phyloP scores from a whole-genome alignment of 2,797 vertebrate species.

The Crocidura indochinensis region DNA sequence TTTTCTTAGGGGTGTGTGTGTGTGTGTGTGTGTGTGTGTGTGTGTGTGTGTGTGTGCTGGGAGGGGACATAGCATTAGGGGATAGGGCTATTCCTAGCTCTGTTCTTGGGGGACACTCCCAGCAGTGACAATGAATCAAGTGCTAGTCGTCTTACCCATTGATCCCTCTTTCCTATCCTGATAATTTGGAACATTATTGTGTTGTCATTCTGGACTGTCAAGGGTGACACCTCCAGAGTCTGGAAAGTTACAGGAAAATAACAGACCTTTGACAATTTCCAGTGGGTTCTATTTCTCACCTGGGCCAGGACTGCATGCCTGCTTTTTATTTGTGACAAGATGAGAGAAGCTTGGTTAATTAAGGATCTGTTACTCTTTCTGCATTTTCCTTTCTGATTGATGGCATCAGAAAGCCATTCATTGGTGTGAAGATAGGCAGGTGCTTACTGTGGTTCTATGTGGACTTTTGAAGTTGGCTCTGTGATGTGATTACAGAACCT shows the following conservation, averaged over 20 bases:
- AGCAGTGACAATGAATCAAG: too few species aligned
- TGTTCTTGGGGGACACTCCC: too few species aligned
- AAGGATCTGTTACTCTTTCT: conserved; percentile 59
- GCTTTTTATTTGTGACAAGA: conserved; percentile 44
- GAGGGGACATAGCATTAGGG: too few species aligned
- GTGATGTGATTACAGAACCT: conserved; percentile 59
- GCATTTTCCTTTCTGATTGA: conserved; percentile 46
- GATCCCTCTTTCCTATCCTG: too few species aligned
- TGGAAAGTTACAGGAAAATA: conserved; percentile 49
- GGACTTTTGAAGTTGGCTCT: conserved; percentile 61
- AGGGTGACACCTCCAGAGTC: conserved; percentile 14
- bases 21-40: too few species aligned
- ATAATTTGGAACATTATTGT: conserved; percentile 18
- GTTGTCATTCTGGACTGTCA: conserved; percentile 60
- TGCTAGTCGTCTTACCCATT: too few species aligned
- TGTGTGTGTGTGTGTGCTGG: too few species aligned
- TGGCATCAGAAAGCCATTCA: conserved; percentile 53
- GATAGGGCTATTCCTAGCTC: too few species aligned
- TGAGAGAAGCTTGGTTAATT: conserved; percentile 67
- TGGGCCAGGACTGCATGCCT: conserved; percentile 2
- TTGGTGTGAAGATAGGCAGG: conserved; percentile 61
- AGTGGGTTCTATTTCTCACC: conserved; percentile 40
- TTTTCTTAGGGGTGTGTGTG: too few species aligned
- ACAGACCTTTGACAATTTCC: conserved; percentile 38
- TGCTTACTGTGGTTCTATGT: background rate